Evolutionary conservation across 1,140 invertebrate species (phyloP), one percentile per base, ranked within the genome.

Genomic region (Dendrolimus kikuchii): DNA sequence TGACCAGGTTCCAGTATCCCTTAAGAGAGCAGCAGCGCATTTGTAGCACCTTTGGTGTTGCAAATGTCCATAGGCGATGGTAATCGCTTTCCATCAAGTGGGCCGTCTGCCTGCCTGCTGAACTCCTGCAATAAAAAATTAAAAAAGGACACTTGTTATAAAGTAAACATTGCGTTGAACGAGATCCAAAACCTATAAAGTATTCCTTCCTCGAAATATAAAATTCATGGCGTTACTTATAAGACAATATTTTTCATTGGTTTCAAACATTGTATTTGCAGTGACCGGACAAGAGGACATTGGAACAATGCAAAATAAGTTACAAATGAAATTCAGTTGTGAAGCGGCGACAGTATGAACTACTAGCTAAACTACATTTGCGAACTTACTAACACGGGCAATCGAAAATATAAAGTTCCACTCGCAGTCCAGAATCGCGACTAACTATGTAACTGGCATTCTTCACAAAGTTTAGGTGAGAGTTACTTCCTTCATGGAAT

Each of bases 351-450:
- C 60, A 64, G 63, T 69, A 70, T 68, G 66, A 81, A 80, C 73
- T 7, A 72, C 66, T 69, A 49, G 60, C 69, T 71, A 78, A 81
- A 84, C 80, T 77, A 77, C 67, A 78, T 81, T 83, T 73, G 61
- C 67, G 60, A 77, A 84, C 71, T 84, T 78, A 79, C 66, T 79
- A 84, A 81, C 78, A 74, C 68, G 71, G 70, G 62, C 77, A 84
- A 84, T 84, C 77, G 81, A 84, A 84, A 84, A 84, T 81, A 81
- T 67, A 81, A 84, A 81, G 75, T 84, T 84, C 64, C 55, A 55
- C 57, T 63, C 59, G 47, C 54, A 52, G 59, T 61, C 67, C 65
- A 69, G 62, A 64, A 74, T 75, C 71, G 68, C 61, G 69, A 71
- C 71, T 77, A 79, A 79, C 81, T 68, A 63, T 74, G 68, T 81